phyloP scores from a whole-genome alignment of 2,797 vertebrate genomes.

The Pagetopsis macropterus region DNA sequence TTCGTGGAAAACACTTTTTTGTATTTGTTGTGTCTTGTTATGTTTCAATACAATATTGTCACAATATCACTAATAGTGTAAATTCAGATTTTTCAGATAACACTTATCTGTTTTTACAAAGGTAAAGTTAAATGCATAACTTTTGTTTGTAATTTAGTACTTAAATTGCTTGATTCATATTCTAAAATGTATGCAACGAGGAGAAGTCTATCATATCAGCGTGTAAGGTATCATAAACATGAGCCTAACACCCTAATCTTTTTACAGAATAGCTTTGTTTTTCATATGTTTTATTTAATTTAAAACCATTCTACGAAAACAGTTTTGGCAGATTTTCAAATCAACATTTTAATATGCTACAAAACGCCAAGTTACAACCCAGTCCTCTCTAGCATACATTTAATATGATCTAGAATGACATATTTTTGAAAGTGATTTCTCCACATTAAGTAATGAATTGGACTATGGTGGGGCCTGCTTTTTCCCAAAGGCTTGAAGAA shows the following conservation, averaged over 20 bases:
- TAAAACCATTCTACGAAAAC: neutral
- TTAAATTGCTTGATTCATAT: neutral
- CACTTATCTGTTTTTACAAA: neutral
- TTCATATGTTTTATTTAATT: neutral
- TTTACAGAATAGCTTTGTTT: neutral
- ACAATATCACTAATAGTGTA: neutral
- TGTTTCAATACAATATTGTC: neutral
- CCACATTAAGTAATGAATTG: slow-evolving; percentile 16
- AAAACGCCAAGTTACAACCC: neutral
- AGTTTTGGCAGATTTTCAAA: neutral
- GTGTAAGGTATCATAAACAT: neutral
- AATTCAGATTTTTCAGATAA: neutral
- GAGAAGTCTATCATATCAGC: neutral
- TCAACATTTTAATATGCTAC: neutral
- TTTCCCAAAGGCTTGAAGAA: neutral
- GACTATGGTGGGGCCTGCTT: neutral
- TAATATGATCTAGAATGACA: neutral
- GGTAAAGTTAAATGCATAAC: neutral
- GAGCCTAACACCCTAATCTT: neutral
- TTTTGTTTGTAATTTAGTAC: neutral
- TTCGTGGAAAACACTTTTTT: no score
- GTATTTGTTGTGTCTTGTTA: no score
- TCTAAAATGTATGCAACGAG: neutral
- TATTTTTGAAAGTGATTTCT: neutral
- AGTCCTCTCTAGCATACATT: neutral